These are phyloP conservation scores for Puma concolor DNA, from an alignment of 2,113 vertebrate genomes.

Conservation along the genomic window DNA sequence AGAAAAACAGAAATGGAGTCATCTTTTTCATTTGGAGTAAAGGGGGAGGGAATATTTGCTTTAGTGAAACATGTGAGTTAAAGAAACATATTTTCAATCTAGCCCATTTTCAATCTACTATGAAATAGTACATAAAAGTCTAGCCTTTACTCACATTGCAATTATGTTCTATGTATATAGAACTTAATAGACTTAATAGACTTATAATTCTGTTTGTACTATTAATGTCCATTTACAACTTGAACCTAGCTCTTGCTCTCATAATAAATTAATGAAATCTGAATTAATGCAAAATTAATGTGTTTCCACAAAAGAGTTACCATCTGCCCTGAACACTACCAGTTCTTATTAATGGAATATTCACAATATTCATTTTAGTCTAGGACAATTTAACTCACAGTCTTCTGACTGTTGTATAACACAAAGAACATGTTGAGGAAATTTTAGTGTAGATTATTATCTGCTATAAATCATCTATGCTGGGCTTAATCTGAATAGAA, in stretches of 20 bases:
- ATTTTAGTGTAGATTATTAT: not conserved
- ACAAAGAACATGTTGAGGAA: not conserved
- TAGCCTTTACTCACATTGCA: not conserved
- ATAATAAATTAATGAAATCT: conserved; percentile 47
- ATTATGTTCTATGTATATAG: not conserved
- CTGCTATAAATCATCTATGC: not conserved
- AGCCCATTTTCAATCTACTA: not conserved
- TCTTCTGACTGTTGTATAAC: not conserved
- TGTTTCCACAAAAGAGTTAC: conserved; percentile 35
- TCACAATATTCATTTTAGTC: conserved; percentile 7
- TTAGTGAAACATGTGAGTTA: conserved; percentile 39
- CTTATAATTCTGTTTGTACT: conserved; percentile 4
- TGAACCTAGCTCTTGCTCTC: conserved; percentile 7
- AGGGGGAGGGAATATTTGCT: conserved; percentile 6
- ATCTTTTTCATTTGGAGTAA: conserved; percentile 46
- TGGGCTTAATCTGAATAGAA: not conserved
- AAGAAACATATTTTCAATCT: conserved; percentile 33
- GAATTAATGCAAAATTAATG: conserved; percentile 59
- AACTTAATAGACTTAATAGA: not conserved
- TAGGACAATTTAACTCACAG: conserved; percentile 23
- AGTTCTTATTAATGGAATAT: conserved; percentile 14
- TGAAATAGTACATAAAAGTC: conserved; percentile 23
- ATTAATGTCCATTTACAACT: conserved; percentile 35
- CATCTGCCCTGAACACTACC: not conserved
- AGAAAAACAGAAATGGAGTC: conserved; percentile 52